These are phyloP conservation scores for Rhinolophus sinicus DNA, from an alignment of 2,113 vertebrate species.

Conservation along the genomic window DNA sequence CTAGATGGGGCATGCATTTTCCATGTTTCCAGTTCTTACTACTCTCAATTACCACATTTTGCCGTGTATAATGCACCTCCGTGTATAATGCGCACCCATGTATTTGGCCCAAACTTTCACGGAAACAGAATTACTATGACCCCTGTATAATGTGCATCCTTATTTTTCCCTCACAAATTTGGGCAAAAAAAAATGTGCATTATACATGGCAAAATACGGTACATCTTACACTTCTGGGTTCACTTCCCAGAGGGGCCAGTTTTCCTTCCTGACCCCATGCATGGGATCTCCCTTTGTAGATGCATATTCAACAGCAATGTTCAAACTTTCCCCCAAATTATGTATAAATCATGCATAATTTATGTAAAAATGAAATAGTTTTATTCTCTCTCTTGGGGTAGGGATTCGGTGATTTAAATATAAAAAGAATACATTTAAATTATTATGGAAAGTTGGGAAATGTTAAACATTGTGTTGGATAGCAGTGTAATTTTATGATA, in stretches of 20 bases:
- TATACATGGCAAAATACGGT: no score
- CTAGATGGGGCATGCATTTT: not conserved
- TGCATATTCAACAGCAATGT: not conserved
- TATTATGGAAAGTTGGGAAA: not conserved
- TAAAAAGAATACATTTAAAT: not conserved
- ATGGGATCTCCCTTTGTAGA: not conserved
- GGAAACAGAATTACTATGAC: no score
- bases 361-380: not conserved
- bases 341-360: not conserved
- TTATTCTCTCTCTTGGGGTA: not conserved
- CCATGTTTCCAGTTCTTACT: not conserved
- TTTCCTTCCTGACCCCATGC: not conserved
- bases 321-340: not conserved
- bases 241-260: not conserved
- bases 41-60: not conserved
- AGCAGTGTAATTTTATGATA: not conserved
- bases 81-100: no score
- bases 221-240: not conserved
- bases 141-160: no score
- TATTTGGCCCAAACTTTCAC: no score
- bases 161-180: no score
- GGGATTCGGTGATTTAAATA: not conserved
- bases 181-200: no score
- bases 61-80: no score
- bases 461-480: not conserved